Evolutionary conservation across 1,140 invertebrate genomes (phyloP), one percentile per base, ranked within the genome.

Genomic region (Aphidius ervi): DNA sequence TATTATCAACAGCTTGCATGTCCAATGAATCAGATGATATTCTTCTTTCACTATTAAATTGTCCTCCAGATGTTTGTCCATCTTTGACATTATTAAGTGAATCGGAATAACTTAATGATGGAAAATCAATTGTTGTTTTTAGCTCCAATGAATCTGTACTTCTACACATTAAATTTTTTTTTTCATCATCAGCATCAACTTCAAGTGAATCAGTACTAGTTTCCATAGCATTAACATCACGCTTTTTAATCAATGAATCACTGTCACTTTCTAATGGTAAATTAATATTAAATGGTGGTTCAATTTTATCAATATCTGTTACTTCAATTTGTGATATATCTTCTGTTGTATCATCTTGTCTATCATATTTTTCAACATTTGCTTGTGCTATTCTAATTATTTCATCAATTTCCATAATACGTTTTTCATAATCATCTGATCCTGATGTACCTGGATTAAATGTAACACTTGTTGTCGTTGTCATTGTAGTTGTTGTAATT

Each of bases 331-430:
- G 77, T 31, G 78, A 81, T 39, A 81, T 73, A 42, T 81, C 78
- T 9, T 79, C 77, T 5, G 76, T 74, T 0, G 77, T 81, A 31
- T 85, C 84, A 57, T 82, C 81, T 42, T 82, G 72, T 54, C 80
- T 76, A 37, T 85, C 84, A 52, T 86, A 83, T 55, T 82, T 83
- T 65, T 88, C 87, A 3, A 88, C 86, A 71, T 89, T 89, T 10
- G 80, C 82, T 73, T 87, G 86, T 42, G 87, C 87, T 68, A 88
- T 84, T 55, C 83, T 80, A 65, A 89, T 89, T 42, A 89, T 89
- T 72, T 88, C 87, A 67, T 89, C 87, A 49, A 89, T 89, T 72
- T 89, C 86, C 68, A 85, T 86, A 74, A 90, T 87, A 50, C 85
- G 77, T 64, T 87, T 86, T 61, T 88, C 87, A 60, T 88, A 88